Evolutionary conservation across 2,888 invertebrate genomes (phyloP), one percentile per base, ranked within the genome.

Genomic region (Campopleginae sp.): DNA sequence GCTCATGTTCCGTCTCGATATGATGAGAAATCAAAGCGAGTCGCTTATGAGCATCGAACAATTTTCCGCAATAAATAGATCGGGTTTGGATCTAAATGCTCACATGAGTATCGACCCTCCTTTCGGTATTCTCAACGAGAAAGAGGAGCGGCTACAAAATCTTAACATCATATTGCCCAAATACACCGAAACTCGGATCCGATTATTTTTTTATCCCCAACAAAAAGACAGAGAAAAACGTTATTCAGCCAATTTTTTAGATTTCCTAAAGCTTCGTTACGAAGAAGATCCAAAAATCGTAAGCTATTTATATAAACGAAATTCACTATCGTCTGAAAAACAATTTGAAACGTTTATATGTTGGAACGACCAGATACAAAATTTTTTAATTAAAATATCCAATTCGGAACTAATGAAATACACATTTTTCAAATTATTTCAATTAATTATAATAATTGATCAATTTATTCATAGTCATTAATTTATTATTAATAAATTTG

Each of bases 51-150:
- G 74, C 38, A 78, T 82, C 78, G 96, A 96, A 90, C 94, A 95
- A 46, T 81, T 96, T 0, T 92, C 93, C 0, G 94, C 96, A 76
- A 95, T 94, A 86, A 96, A 96, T 91, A 93, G 94, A 58, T 95
- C 95, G 0, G 94, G 93, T 84, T 88, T 96, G 38, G 94, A 94
- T 65, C 89, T 96, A 70, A 94, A 94, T 82, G 92, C 95, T 27
- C 94, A 94, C 65, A 91, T 95, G 38, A 93, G 89, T 79, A 91
- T 95, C 0, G 94, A 94, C 84, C 92, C 94, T 65, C 96, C 96
- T 0, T 96, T 96, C 86, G 85, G 88, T 54, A 87, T 94, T 33
- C 71, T 90, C 19, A 87, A 80, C 31, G 68, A 89, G 75, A 46
- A 80, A 0, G 86, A 86, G 3, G 87, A 89, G 7, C 33, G 8